Percentiles rank a stretch among this genome's conserved stretches.
Conservation (phyloP, 1,140 invertebrate species). For the Geopemphigus sp. region DNA sequence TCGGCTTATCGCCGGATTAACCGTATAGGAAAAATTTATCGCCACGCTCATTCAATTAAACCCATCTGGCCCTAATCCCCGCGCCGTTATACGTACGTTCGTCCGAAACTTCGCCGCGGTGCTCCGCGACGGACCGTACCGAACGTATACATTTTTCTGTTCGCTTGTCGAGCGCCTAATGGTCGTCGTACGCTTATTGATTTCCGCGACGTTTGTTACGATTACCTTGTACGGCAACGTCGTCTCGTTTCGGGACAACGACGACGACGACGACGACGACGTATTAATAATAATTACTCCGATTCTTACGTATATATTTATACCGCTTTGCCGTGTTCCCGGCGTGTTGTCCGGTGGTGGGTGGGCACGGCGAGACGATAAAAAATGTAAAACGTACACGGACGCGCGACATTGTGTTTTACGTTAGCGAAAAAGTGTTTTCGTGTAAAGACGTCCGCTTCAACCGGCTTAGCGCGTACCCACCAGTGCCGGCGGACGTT, state of each 20-base stretch:
- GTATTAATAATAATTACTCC: background rate
- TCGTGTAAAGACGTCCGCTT: background rate
- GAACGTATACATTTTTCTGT: no score
- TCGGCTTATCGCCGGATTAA: conserved; percentile 49
- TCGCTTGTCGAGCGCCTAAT: no score
- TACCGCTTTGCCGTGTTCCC: no score
- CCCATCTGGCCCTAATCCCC: conserved; percentile 36
- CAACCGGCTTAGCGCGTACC: background rate
- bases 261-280: background rate
- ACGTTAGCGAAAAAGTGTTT: conserved; percentile 27
- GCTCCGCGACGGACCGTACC: no score
- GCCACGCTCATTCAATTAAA: conserved; percentile 36
- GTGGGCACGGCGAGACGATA: background rate
- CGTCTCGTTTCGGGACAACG: background rate
- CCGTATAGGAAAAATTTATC: conserved; percentile 31
- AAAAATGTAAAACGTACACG: no score
- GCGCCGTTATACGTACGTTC: background rate
- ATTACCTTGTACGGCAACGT: background rate
- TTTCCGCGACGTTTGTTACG: background rate
- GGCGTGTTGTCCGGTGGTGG: background rate
- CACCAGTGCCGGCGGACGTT: background rate
- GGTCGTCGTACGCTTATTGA: background rate
- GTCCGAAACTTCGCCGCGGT: no score
- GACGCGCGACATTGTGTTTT: no score
- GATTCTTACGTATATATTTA: background rate